phyloP scores from a whole-genome alignment of 2,888 invertebrate species.

The Odontothrips loti region DNA sequence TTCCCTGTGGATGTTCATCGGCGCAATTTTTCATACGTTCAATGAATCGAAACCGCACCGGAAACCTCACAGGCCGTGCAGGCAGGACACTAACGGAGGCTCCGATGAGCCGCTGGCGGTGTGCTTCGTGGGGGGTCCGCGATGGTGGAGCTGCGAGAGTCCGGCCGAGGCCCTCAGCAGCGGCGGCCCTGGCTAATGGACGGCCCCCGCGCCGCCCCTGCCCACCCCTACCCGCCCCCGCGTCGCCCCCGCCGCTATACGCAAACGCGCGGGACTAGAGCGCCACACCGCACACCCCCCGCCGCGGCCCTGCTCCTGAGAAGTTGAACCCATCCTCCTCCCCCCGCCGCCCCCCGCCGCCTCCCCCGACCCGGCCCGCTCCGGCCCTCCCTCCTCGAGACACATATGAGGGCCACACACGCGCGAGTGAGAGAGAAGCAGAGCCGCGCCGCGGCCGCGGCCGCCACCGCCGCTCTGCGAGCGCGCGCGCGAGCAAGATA shows the following conservation, averaged over 20 bases:
- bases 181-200: background rate
- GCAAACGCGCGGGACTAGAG: background rate
- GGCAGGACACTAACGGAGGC: too few species aligned
- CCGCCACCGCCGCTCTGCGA: background rate
- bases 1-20: too few species aligned
- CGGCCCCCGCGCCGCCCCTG: background rate
- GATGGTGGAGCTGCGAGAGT: too few species aligned
- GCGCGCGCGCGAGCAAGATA: slow-evolving; percentile 18
- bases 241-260: too few species aligned
- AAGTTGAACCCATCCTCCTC: background rate
- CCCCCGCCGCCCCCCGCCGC: background rate
- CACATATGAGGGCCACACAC: slow-evolving; percentile 24
- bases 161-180: too few species aligned
- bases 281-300: background rate
- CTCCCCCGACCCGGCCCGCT: background rate
- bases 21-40: too few species aligned
- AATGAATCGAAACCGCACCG: too few species aligned
- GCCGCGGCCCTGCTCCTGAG: background rate
- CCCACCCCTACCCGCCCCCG: too few species aligned
- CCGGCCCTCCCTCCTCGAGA: slow-evolving; percentile 1
- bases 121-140: too few species aligned
- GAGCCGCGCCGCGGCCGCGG: background rate
- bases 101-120: too few species aligned
- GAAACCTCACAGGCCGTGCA: too few species aligned
- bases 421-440: background rate